Conservation (phyloP, 92 coral and sea anemone genomes). For the Scolanthus callimorphus region DNA sequence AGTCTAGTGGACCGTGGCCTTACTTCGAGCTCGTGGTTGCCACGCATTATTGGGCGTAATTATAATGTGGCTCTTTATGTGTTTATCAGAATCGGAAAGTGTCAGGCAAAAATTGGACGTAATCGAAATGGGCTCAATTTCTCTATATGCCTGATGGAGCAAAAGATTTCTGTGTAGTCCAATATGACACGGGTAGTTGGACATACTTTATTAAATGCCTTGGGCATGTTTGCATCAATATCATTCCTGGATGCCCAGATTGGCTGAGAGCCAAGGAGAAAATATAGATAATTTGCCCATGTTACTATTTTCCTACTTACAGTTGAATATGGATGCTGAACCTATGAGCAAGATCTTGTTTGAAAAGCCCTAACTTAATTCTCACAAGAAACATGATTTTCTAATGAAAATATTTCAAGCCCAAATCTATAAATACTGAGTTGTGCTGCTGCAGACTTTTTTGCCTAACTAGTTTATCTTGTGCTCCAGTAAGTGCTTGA, state of each 20-base stretch:
- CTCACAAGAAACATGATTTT: constrained; percentile 25
- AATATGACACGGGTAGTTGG: constrained; percentile 45
- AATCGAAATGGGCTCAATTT: too few relatives aligned
- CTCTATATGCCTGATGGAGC: too few relatives aligned
- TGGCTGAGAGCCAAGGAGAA: constrained; percentile 22
- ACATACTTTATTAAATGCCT: constrained; percentile 9
- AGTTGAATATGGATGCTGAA: constrained; percentile 22
- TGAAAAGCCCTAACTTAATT: constrained; percentile 29
- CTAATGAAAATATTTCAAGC: constrained; percentile 20
- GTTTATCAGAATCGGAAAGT: too few relatives aligned
- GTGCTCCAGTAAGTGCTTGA: too few relatives aligned
- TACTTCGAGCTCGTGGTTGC: too few relatives aligned
- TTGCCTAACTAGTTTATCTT: too few relatives aligned
- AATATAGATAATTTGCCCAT: constrained; percentile 34
- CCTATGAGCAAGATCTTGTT: constrained; percentile 43
- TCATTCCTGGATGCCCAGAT: constrained; percentile 36
- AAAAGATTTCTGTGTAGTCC: constrained; percentile 55
- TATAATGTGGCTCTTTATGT: too few relatives aligned
- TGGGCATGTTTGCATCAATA: constrained; percentile 13
- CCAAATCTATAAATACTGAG: too few relatives aligned
- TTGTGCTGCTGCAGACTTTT: too few relatives aligned
- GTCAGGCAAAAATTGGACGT: too few relatives aligned
- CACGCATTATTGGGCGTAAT: too few relatives aligned
- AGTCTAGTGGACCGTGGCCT: too few relatives aligned
- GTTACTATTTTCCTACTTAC: constrained; percentile 43